A percentile compares a stretch with the other conserved stretches of the same genome.
phyloP scores from a whole-genome alignment of 2,888 invertebrate genomes.

The Germaria angustata region DNA sequence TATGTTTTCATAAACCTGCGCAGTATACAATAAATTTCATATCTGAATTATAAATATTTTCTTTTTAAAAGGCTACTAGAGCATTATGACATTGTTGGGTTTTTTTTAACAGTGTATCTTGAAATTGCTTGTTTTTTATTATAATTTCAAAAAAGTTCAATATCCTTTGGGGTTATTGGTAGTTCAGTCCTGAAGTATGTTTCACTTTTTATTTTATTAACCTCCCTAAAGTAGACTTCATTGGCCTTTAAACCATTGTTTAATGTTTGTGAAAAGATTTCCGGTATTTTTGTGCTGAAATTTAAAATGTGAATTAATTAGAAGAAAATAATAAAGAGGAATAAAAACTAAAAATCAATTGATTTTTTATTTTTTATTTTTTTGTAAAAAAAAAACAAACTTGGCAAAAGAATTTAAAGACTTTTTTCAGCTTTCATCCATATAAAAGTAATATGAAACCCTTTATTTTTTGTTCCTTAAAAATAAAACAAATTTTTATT shows the following conservation, averaged over 20 bases:
- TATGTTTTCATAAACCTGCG: slow-evolving; percentile 53
- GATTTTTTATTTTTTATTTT: too few relatives aligned
- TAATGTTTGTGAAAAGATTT: slow-evolving; percentile 49
- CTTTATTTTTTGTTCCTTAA: slow-evolving; percentile 16
- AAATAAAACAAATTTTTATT: neutral
- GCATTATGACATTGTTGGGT: slow-evolving; percentile 10
- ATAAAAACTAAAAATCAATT: slow-evolving; percentile 45
- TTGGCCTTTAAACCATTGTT: slow-evolving; percentile 47
- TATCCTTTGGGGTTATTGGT: slow-evolving; percentile 52
- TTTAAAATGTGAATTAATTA: slow-evolving; percentile 36
- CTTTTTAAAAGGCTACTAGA: neutral
- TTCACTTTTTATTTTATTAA: slow-evolving; percentile 32
- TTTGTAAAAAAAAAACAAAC: neutral
- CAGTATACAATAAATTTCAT: slow-evolving; percentile 63
- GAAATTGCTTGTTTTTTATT: slow-evolving; percentile 20
- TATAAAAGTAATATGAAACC: slow-evolving; percentile 34
- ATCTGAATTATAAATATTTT: slow-evolving; percentile 55
- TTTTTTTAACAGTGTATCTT: slow-evolving; percentile 27
- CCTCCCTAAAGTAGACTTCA: slow-evolving; percentile 54
- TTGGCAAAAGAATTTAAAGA: slow-evolving; percentile 15
- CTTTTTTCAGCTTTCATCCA: neutral
- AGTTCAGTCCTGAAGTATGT: neutral
- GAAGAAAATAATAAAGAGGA: neutral
- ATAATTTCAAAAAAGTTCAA: slow-evolving; percentile 52
- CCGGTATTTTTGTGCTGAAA: slow-evolving; percentile 47